These are phyloP conservation scores for Charanyca ferruginea DNA, from an alignment of 2,888 invertebrate genomes.

Conservation along the genomic window DNA sequence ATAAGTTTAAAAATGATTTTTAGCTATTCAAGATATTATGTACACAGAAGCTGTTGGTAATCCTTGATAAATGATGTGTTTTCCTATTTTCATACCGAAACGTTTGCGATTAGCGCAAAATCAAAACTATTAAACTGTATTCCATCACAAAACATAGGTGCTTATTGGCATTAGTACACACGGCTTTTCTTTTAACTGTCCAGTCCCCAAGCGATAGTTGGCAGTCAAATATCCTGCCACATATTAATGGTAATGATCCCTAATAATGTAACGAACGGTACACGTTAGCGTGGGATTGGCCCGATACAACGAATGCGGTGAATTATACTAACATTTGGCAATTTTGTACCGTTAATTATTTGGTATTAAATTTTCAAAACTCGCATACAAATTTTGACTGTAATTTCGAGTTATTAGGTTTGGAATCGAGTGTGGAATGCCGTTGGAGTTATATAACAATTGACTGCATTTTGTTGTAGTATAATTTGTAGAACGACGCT, in stretches of 20 bases:
- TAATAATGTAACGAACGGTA: constrained; percentile 55
- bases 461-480: constrained; percentile 55
- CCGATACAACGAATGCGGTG: constrained; percentile 61
- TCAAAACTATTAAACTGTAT: background rate
- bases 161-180: constrained; percentile 31
- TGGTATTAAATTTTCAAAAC: constrained; percentile 49
- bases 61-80: background rate
- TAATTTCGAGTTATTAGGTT: constrained; percentile 51
- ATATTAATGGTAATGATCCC: constrained; percentile 56
- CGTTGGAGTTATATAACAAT: constrained; percentile 40
- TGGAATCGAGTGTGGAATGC: constrained; percentile 42
- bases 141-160: constrained; percentile 28
- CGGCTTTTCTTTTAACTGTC: constrained; percentile 21
- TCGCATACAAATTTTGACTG: constrained; percentile 40
- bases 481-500: constrained; percentile 55
- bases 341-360: constrained; percentile 63
- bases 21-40: too few relatives aligned
- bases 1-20: too few relatives aligned
- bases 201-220: constrained; percentile 52
- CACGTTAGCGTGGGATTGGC: constrained; percentile 52
- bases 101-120: constrained; percentile 3
- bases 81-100: background rate
- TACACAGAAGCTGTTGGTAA: background rate
- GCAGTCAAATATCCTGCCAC: constrained; percentile 56
- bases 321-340: constrained; percentile 61